Percentiles rank a stretch among this genome's conserved stretches.
phyloP scores from a whole-genome alignment of 2,797 vertebrate species.

The Cyclopterus lumpus region DNA sequence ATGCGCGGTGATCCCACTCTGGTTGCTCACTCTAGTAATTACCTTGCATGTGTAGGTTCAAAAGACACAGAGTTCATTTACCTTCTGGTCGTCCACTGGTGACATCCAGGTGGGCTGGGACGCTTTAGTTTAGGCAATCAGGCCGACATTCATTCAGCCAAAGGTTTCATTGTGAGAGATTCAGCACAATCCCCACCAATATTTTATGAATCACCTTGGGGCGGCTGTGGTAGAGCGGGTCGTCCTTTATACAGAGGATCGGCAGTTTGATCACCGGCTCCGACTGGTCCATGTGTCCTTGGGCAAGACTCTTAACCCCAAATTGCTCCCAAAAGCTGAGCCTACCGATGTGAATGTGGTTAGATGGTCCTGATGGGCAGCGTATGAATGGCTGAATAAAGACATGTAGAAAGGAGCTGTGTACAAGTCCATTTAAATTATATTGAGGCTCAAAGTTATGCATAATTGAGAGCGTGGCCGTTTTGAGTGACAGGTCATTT shows the following conservation, averaged over 20 bases:
- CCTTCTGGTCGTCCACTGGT: no score
- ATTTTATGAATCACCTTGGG: no score
- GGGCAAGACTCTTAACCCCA: not conserved
- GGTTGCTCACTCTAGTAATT: not conserved
- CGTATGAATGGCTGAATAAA: not conserved
- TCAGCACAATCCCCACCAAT: no score
- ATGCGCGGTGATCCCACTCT: no score
- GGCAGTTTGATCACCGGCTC: no score
- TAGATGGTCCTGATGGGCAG: not conserved
- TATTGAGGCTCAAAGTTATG: not conserved
- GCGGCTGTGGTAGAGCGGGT: no score
- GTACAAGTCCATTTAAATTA: not conserved
- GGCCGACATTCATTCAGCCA: no score
- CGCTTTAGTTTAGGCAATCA: no score
- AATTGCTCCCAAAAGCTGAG: not conserved
- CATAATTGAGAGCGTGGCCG: not conserved
- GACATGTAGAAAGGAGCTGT: not conserved
- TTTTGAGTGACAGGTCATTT: not conserved
- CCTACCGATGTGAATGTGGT: not conserved
- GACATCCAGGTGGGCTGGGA: no score
- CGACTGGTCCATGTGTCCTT: not conserved
- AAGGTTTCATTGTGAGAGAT: no score
- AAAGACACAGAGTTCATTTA: no score
- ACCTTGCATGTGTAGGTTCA: not conserved
- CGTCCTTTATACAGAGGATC: no score